These are phyloP conservation scores for Pachypeltis micranthus DNA, from an alignment of 1,140 invertebrate species.

Conservation along the genomic window DNA sequence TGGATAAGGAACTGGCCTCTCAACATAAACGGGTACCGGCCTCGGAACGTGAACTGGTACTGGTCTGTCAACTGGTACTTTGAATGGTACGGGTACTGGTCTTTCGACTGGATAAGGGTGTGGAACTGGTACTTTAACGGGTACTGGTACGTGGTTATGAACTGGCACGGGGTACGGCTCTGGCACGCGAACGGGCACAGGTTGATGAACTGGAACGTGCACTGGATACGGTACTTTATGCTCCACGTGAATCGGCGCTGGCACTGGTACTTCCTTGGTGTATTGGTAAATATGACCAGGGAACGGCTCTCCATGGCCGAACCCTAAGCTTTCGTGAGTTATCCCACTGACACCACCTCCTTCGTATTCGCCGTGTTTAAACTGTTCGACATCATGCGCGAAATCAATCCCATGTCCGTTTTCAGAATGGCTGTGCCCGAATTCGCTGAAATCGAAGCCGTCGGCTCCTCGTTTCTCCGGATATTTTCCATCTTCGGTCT, in stretches of 20 bases:
- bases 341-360: background rate
- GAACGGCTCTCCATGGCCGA: background rate
- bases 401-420: slow-evolving; percentile 1
- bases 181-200: slow-evolving; percentile 14
- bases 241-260: slow-evolving; percentile 9
- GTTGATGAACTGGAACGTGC: slow-evolving; percentile 7
- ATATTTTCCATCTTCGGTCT: slow-evolving; percentile 2
- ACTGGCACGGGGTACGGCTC: slow-evolving; percentile 16
- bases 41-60: slow-evolving; percentile 11
- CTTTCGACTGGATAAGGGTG: slow-evolving; percentile 15
- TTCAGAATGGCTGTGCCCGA: background rate
- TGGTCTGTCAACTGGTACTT: slow-evolving; percentile 2
- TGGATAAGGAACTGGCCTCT: slow-evolving; percentile 7
- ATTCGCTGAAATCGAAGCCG: slow-evolving; percentile 1
- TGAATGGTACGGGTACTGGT: slow-evolving; percentile 10
- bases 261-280: slow-evolving; percentile 9
- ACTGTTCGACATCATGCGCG: background rate
- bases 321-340: background rate
- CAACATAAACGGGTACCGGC: slow-evolving; percentile 7
- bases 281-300: background rate
- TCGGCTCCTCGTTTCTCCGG: slow-evolving; percentile 8
- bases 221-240: slow-evolving; percentile 12
- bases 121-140: slow-evolving; percentile 12
- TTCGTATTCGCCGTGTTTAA: background rate
- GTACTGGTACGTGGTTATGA: slow-evolving; percentile 8